A percentile compares a stretch with the other conserved stretches of the same genome.
phyloP scores from a whole-genome alignment of 1,140 invertebrate genomes.

The Pteromalus puparum region DNA sequence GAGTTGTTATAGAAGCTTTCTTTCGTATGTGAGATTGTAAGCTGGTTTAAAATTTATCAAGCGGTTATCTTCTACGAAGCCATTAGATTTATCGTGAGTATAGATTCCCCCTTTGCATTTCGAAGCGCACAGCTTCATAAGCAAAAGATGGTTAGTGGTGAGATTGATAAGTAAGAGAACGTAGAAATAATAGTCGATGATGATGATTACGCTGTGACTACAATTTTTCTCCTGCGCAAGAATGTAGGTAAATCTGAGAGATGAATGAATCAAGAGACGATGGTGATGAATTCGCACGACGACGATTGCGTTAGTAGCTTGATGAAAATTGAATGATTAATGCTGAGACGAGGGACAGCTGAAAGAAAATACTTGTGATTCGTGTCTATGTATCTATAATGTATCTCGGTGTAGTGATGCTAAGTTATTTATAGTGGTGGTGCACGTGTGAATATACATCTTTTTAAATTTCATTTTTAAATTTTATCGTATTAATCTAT shows the following conservation, averaged over 20 bases:
- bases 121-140: background rate
- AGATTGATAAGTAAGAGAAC: background rate
- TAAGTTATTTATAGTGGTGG: background rate
- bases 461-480: background rate
- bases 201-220: background rate
- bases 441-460: background rate
- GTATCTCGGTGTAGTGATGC: background rate
- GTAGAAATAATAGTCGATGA: background rate
- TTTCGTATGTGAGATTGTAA: background rate
- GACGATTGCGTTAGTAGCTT: background rate
- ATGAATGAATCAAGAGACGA: background rate
- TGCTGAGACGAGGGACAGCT: background rate
- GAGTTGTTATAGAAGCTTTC: background rate
- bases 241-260: background rate
- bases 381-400: background rate
- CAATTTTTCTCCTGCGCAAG: background rate
- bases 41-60: background rate
- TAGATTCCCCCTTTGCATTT: background rate
- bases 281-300: too few species aligned
- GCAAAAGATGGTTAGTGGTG: background rate
- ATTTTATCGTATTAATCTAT: background rate
- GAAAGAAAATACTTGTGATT: constrained; percentile 1
- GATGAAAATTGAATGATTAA: background rate
- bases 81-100: background rate
- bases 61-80: background rate